Base-by-base conservation (phyloP, 2,113 vertebrate species). In the Heterotis niloticus region DNA sequence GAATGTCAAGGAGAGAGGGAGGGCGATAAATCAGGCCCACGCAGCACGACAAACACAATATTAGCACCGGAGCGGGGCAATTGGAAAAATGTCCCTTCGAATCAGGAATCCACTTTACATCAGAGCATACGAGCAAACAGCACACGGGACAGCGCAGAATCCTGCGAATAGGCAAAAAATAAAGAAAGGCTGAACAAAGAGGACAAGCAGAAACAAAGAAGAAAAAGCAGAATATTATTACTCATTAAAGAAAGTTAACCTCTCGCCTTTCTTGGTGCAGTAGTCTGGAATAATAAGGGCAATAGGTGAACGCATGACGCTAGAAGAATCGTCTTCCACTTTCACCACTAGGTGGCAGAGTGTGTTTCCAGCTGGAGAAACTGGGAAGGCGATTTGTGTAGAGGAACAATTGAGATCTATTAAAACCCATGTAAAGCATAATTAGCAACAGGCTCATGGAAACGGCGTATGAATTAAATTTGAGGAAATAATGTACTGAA, bases 241-340 rank as follows among this genome's bases (percentile, higher is more conserved):
- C 79, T 73, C 79, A 80, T 80, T 76, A 80, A 80, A 76, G 28
- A 60, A 76, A 75, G 79, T 76, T 76, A 75, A 80, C 73, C 79
- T 80, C 54, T 62, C 34, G 64, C 34, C 72, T 64, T 29, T 57
- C 44, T 76, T 57, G 68, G 65, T 26, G 73, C 28, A 1, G 64
- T 28, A 76, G 76, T 59, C 28, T 62, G 69, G 59, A 74, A 74
- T 73, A 74, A 73, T 54, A 60, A 73, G 69, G 70, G 34, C 59
- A 28, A 56, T 18, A 64, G 78, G 69, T 74, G 73, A 54, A 64
- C 60, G n/a, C 59, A 54, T 34, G 29, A 5, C 17, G 17, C 57
- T 65, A 24, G 1, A 24, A 26, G 70, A 26, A 60, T 20, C 24
- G 11, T 10, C 65, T 5, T 59, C 51, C 11, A 4, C 0, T 5